These are phyloP conservation scores for Artibeus lituratus DNA, from an alignment of 2,797 vertebrate species.

Conservation along the genomic window DNA sequence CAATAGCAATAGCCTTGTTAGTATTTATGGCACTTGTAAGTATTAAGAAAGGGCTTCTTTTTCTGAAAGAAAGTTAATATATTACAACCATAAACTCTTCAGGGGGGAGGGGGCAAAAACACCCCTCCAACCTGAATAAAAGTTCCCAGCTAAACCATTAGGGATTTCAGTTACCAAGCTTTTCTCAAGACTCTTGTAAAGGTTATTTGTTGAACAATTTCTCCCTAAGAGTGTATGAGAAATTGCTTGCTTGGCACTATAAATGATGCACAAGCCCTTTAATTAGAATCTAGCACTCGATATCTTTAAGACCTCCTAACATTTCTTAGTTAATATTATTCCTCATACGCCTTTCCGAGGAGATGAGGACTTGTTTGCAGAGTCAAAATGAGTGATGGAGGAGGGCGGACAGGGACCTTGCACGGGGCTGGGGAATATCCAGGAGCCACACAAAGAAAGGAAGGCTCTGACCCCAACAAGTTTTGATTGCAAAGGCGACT, in stretches of 20 bases:
- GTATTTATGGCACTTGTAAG: slow-evolving; percentile 6
- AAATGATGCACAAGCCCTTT: slow-evolving; percentile 81
- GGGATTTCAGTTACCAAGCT: slow-evolving; percentile 74
- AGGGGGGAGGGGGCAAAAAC: not conserved
- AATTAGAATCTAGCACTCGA: slow-evolving; percentile 85
- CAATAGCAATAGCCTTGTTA: slow-evolving; percentile 41
- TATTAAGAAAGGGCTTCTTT: not conserved
- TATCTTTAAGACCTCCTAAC: slow-evolving; percentile 81
- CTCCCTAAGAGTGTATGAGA: slow-evolving; percentile 80
- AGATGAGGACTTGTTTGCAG: slow-evolving; percentile 72
- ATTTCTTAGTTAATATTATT: slow-evolving; percentile 80
- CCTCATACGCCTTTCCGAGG: slow-evolving; percentile 79
- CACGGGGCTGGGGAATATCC: not conserved
- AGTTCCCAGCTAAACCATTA: slow-evolving; percentile 70
- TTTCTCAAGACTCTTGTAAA: slow-evolving; percentile 82
- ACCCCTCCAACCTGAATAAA: slow-evolving; percentile 43
- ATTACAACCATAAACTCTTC: slow-evolving; percentile 26
- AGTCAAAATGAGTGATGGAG: slow-evolving; percentile 72
- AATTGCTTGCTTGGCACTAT: slow-evolving; percentile 82
- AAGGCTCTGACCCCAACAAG: slow-evolving; percentile 78
- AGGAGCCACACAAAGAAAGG: slow-evolving; percentile 76
- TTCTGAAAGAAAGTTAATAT: slow-evolving; percentile 35
- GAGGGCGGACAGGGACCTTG: slow-evolving; percentile 72
- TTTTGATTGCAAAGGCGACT: slow-evolving; percentile 80
- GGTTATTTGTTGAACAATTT: slow-evolving; percentile 83